A percentile compares a stretch with the other conserved stretches of the same genome.
These are phyloP conservation scores for Pogonocherus hispidulus DNA, from an alignment of 2,888 invertebrate species.

Conservation along the genomic window DNA sequence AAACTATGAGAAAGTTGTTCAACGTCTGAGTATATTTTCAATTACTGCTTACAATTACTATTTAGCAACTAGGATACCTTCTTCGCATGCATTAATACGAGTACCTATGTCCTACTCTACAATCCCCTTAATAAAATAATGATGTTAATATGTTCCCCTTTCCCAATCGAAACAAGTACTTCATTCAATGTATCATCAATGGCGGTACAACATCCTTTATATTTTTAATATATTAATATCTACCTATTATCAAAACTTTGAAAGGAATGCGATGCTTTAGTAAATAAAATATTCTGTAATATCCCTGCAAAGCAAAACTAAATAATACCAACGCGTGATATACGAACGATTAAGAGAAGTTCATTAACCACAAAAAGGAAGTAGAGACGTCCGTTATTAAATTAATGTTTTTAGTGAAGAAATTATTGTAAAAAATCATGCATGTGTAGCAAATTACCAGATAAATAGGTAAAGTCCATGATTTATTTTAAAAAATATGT, in stretches of 20 bases:
- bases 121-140: too few relatives aligned
- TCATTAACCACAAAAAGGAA: conserved; percentile 21
- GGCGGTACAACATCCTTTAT: not conserved
- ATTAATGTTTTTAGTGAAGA: conserved; percentile 17
- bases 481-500: not conserved
- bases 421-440: conserved; percentile 8
- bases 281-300: too few relatives aligned
- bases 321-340: conserved; percentile 2
- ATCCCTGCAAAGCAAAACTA: not conserved
- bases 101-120: too few relatives aligned
- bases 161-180: not conserved
- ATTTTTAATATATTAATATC: too few relatives aligned
- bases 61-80: too few relatives aligned
- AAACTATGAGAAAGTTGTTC: too few relatives aligned
- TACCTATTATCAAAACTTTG: too few relatives aligned
- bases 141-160: not conserved
- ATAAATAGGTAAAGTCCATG: not conserved
- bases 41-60: too few relatives aligned
- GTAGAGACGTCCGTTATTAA: conserved; percentile 19
- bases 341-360: conserved; percentile 5
- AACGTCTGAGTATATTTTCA: too few relatives aligned
- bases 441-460: conserved; percentile 9
- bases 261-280: too few relatives aligned
- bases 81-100: too few relatives aligned
- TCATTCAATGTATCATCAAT: not conserved